Evolutionary conservation across 2,797 vertebrate species (phyloP), one percentile per base, ranked within the genome.

Genomic region (Rhinichthys osculus): DNA sequence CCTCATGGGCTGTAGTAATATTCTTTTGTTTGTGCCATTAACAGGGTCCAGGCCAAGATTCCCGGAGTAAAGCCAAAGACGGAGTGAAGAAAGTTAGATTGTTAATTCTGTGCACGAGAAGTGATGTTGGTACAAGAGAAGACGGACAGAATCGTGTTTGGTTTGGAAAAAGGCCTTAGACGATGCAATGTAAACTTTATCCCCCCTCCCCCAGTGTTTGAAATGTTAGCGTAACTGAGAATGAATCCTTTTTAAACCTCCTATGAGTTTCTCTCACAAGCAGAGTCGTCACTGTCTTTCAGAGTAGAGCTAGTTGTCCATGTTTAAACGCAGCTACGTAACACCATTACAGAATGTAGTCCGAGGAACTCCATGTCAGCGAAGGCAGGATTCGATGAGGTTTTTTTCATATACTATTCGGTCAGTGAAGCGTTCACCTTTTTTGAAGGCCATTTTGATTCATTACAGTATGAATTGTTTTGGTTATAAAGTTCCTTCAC

Each of bases 11-110:
- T 35, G 2, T 35, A 54, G 30, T 76, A 11, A 38, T 57, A 8
- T 57, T 23, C 7, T 77, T 76, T 73, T 69, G 89, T 92, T 30
- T 16, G n/a, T 83, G 47, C 47, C 38, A 23, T 79, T 66, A 50
- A 42, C 85, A 97, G 96, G 94, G 92, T 97, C 93, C 95, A 96
- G 94, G 95, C 95, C 66, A 97, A 96, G 94, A 95, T 97, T 87
- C 96, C 96, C 64, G 96, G 96, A 86, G 88, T 96, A 90, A 97
- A 97, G 92, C 95, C 94, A 88, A 97, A 97, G 95, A 78, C 94
- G 0, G 96, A 97, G 74, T 97, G 94, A 95, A 91, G 91, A 88
- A 54, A 79, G 82, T 27, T 79, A 23, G 64, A 23, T 35, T 71
- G 50, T 76, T 77, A 40, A 69, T 85, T 64, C 44, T 59, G 73